A percentile compares a stretch with the other conserved stretches of the same genome.
These are phyloP conservation scores for Stegophylla sp. DNA, from an alignment of 2,888 invertebrate genomes.

Conservation along the genomic window DNA sequence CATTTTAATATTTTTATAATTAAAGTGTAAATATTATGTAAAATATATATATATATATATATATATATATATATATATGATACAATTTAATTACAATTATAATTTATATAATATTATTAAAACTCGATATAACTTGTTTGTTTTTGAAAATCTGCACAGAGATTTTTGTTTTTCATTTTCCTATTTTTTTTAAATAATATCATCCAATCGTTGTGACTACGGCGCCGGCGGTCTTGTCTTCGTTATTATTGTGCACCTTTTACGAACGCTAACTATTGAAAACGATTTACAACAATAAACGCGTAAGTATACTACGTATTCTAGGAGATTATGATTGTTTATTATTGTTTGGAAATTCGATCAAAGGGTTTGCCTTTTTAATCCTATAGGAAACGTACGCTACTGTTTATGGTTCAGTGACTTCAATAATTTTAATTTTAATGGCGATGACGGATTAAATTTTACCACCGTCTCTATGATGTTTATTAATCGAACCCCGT, in stretches of 20 bases:
- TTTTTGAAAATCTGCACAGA: not conserved
- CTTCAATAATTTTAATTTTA: too few relatives aligned
- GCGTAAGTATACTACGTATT: not conserved
- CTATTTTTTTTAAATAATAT: not conserved
- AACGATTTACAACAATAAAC: not conserved
- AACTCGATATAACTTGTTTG: not conserved
- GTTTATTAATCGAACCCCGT: slow-evolving; percentile 14
- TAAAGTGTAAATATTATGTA: too few relatives aligned
- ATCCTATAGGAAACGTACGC: too few relatives aligned
- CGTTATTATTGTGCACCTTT: not conserved
- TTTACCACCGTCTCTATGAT: not conserved
- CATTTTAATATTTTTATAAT: too few relatives aligned
- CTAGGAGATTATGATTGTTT: not conserved
- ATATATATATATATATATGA: too few relatives aligned
- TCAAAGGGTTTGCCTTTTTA: not conserved
- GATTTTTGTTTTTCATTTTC: not conserved
- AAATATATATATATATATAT: too few relatives aligned
- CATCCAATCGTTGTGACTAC: not conserved
- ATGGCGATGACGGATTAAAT: not conserved
- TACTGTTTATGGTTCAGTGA: not conserved
- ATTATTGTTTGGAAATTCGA: not conserved
- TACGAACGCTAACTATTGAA: not conserved
- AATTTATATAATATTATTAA: not conserved
- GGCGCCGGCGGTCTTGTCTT: not conserved
- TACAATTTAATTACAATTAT: too few relatives aligned